Evolutionary conservation across 2,797 vertebrate genomes (phyloP), one percentile per base, ranked within the genome.

Genomic region (Triplophysa yarkandensis): DNA sequence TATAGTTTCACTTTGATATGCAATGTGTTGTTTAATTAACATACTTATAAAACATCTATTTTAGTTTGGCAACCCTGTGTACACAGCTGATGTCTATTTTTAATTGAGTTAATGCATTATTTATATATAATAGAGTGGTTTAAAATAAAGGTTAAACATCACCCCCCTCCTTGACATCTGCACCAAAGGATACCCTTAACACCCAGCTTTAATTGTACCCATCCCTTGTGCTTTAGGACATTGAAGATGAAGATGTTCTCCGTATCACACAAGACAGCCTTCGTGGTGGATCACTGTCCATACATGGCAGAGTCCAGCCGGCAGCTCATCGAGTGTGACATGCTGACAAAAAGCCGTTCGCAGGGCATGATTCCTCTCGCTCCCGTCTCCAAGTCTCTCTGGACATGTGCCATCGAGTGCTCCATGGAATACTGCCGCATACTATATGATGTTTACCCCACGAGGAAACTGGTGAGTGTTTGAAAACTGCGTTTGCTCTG

Each of bases 341-440:
- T 99, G 89, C 83, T 98, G 83, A 96, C 95, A n/a, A 99, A 99
- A 89, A 98, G 94, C 43, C 92, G 98, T 32, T 92, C 92, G 10
- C 98, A 98, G 80, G 96, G 96, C 14, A 94, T 99, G 73, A 98
- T 99, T 81, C 98, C 98, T 34, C 80, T 99, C 79, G 96, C 97
- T 5, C 97, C 98, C 0, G 95, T 99, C 79, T 98, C 97, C 71
- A 98, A 99, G 79, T 99, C 98, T 1, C 86, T 99, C n/a, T 99
- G 97, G 97, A 99, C 98, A 0, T 99, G 97, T 48, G 97, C 96
- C 0, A 94, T 99, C 77, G 97, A 99, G 74, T 98, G 97, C 44
- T 98, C 97, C 21, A 97, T 99, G 97, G 98, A 99, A 79, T 99
- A 98, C 77, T 99, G 96, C 63, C 92, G 98, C 77, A 99, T 99